These are phyloP conservation scores for Acanthurus lineatus DNA, from an alignment of 2,797 vertebrate species.

Conservation along the genomic window DNA sequence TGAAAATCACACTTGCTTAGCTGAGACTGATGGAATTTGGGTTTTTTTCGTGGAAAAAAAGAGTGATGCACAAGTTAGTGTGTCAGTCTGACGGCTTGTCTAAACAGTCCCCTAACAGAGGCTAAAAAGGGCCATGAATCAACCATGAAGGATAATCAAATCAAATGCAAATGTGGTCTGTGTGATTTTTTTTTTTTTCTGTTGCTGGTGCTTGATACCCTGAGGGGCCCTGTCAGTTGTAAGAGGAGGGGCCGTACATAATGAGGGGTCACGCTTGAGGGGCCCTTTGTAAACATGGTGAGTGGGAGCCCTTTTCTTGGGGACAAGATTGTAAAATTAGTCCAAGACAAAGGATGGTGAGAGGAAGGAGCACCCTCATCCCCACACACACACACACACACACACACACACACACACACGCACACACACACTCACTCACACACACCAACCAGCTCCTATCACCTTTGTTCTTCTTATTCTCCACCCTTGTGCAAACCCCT, in stretches of 20 bases:
- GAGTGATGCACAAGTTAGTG: constrained; percentile 59
- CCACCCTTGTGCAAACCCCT: constrained; percentile 24
- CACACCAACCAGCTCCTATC: constrained; percentile 20
- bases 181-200: constrained; percentile 66
- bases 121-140: constrained; percentile 76
- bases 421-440: constrained; percentile 21
- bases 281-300: constrained; percentile 78
- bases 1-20: constrained; percentile 14
- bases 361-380: constrained; percentile 35
- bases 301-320: constrained; percentile 78
- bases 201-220: constrained; percentile 74
- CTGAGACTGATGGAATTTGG: constrained; percentile 43
- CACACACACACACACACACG: constrained; percentile 16
- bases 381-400: constrained; percentile 8
- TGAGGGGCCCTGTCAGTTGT: constrained; percentile 75
- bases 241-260: constrained; percentile 75
- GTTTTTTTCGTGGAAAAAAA: constrained; percentile 17
- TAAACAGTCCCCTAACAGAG: constrained; percentile 68
- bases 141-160: constrained; percentile 85
- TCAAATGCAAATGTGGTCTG: constrained; percentile 83
- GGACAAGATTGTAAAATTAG: constrained; percentile 83
- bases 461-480: constrained; percentile 40
- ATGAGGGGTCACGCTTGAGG: constrained; percentile 81
- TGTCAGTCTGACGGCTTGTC: constrained; percentile 68
- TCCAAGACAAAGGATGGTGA: constrained; percentile 81